Evolutionary conservation across 2,113 vertebrate species (phyloP).

Genomic region (Macaca nemestrina): DNA sequence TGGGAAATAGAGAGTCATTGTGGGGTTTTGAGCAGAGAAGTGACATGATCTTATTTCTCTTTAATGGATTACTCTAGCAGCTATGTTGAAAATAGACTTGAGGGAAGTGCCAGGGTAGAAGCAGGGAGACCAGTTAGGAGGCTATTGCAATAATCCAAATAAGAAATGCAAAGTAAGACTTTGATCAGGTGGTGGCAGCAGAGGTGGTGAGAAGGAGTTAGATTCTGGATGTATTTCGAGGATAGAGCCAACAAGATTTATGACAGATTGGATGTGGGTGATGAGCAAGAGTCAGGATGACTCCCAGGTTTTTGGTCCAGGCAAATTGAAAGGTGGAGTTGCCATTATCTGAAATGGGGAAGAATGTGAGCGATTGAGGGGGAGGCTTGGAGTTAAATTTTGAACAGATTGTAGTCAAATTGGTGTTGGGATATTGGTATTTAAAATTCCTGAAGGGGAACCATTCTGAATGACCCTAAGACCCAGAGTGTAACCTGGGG

Average conservation of each 20-base stretch:
- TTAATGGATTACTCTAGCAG: neutral
- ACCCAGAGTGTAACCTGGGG: neutral
- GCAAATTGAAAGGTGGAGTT: neutral
- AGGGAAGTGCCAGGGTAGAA: neutral
- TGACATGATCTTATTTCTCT: neutral
- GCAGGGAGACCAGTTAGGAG: neutral
- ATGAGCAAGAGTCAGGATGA: slow-evolving; percentile 35
- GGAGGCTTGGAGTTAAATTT: neutral
- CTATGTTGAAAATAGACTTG: slow-evolving; percentile 1
- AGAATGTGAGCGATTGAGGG: neutral
- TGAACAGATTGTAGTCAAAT: neutral
- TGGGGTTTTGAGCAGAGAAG: slow-evolving; percentile 12
- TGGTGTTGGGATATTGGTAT: neutral
- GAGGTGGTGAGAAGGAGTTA: neutral
- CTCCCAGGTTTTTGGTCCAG: neutral
- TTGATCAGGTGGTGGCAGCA: slow-evolving; percentile 32
- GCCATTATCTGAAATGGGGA: neutral
- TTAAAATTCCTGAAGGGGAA: slow-evolving; percentile 14
- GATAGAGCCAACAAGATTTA: neutral
- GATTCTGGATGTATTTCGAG: slow-evolving; percentile 28
- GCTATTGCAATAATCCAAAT: neutral
- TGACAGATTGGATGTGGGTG: slow-evolving; percentile 9
- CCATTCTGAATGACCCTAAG: neutral
- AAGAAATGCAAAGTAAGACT: slow-evolving; percentile 25
- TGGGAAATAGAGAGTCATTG: neutral